Evolutionary conservation across 2,888 invertebrate species (phyloP).

Genomic region (Dioctria rufipes): DNA sequence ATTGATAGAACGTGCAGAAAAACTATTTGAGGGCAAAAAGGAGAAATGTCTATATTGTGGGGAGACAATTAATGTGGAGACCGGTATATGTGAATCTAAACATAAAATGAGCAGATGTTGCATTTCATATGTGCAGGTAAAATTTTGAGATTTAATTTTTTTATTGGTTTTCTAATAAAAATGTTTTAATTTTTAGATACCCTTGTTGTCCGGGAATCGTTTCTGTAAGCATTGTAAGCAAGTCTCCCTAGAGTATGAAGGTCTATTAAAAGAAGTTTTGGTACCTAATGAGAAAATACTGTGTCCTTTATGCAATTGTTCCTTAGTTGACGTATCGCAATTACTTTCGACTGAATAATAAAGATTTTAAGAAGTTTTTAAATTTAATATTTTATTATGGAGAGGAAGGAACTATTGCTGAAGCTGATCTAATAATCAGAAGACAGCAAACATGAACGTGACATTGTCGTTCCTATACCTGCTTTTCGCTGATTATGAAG

Average conservation of each 20-base stretch:
- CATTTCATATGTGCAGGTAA: slow-evolving; percentile 66
- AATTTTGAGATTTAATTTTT: not conserved
- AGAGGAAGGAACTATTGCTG: too few species aligned
- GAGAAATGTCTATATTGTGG: slow-evolving; percentile 63
- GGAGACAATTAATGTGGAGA: slow-evolving; percentile 54
- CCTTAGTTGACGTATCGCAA: slow-evolving; percentile 26
- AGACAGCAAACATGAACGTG: too few species aligned
- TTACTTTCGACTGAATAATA: slow-evolving; percentile 1
- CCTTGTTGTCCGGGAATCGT: slow-evolving; percentile 61
- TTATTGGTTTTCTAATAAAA: not conserved
- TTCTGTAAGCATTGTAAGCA: slow-evolving; percentile 65
- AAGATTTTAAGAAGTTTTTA: not conserved
- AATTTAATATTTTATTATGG: too few species aligned
- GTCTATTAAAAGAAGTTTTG: slow-evolving; percentile 63
- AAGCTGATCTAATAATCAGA: too few species aligned
- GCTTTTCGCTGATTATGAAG: too few species aligned
- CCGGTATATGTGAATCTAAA: slow-evolving; percentile 60
- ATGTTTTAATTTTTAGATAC: slow-evolving; percentile 59
- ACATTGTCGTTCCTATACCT: too few species aligned
- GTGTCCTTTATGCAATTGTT: slow-evolving; percentile 62
- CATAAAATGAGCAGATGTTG: slow-evolving; percentile 64
- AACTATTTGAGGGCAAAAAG: slow-evolving; percentile 34
- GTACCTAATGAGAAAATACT: slow-evolving; percentile 59
- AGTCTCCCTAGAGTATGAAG: slow-evolving; percentile 61
- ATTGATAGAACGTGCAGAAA: slow-evolving; percentile 36